Base-by-base conservation (phyloP, 2,888 invertebrate genomes). In the Dysmachus trigonus region DNA sequence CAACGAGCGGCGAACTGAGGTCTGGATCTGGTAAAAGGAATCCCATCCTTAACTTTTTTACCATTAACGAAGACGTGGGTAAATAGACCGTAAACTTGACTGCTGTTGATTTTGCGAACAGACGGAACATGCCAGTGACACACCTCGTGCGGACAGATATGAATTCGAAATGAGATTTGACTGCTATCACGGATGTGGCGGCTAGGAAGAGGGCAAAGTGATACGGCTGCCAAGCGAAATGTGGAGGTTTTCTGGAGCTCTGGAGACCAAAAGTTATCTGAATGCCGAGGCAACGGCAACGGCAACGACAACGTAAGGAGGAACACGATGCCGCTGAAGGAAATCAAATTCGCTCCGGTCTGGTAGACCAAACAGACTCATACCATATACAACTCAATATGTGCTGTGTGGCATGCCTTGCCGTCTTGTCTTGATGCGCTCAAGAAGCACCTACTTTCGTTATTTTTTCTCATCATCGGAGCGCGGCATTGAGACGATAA, bases 341-440 rank as follows among this genome's bases (percentile, higher is more conserved):
- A 47, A 77, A 77, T 77, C 77, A 27, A 77, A 77, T 77, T 77
- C 77, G 77, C 77, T 47, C 30, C 77, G 77, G 77, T 77, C 77
- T 77, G 77, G 77, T 27, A 47, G 22, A 18, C 77, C 30, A 4
- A 30, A n/a, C 33, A 73, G n/a, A 22, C 47, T 47, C 8, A 51
- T n/a, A n/a, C n/a, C n/a, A n/a, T n/a, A n/a, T n/a, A n/a, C n/a
- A n/a, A n/a, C n/a, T n/a, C 41, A 77, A 77, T 27, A 1, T 7
- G 62, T 2, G 2, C 0, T 22, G 62, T 62, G 27, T 62, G 62
- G 8, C 27, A 18, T 0, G 51, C 18, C 18, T 15, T 51, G 51
- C 18, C 51, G n/a, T 51, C 18, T 51, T 76, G 30, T 22, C 47
- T 27, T 47, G 47, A 15, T 47, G 77, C 6, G 22, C 47, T 15